Percentiles rank a stretch among this genome's conserved stretches.
Evolutionary conservation across 2,113 vertebrate genomes (phyloP).

Genomic region (Campylomormyrus tamandua): DNA sequence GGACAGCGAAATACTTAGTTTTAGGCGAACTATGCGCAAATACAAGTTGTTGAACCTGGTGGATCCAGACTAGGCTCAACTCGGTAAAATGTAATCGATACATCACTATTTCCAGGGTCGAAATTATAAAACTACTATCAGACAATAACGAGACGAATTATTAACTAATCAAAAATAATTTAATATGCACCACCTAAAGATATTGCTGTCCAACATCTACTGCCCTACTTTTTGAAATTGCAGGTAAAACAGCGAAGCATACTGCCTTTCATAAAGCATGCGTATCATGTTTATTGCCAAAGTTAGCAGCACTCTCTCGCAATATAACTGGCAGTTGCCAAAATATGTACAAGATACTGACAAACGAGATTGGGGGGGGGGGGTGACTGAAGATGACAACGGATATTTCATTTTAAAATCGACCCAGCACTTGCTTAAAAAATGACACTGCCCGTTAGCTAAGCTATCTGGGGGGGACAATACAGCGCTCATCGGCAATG

Average conservation of each 20-base stretch:
- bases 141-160: background rate
- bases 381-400: background rate
- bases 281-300: background rate
- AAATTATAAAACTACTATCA: background rate
- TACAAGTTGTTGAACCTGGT: background rate
- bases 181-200: background rate
- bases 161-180: background rate
- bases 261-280: background rate
- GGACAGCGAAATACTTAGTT: background rate
- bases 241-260: constrained; percentile 20
- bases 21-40: background rate
- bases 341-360: background rate
- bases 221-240: constrained; percentile 10
- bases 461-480: background rate
- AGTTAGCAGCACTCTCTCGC: background rate
- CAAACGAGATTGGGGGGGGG: background rate
- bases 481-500: background rate
- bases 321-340: background rate
- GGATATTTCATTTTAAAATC: background rate
- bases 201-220: background rate
- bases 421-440: background rate
- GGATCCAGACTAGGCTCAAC: background rate
- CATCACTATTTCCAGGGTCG: background rate
- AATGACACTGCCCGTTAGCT: background rate
- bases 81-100: background rate